A percentile compares a stretch with the other conserved stretches of the same genome.
phyloP scores from a whole-genome alignment of 2,888 invertebrate species.

The Aspidiotus rigidus region DNA sequence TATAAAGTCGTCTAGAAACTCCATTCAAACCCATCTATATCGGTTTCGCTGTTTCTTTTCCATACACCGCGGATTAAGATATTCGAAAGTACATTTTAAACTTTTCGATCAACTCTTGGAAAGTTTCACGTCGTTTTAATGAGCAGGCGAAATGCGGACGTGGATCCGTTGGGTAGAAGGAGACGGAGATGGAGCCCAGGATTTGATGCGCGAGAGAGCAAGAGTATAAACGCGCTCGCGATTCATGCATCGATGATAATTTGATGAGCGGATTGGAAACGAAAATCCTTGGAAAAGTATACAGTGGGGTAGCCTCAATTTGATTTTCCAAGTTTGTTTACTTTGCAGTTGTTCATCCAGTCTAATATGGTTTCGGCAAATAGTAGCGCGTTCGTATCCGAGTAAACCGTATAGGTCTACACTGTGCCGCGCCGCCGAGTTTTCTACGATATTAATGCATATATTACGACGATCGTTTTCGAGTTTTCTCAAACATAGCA shows the following conservation, averaged over 20 bases:
- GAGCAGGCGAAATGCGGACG: slow-evolving; percentile 1
- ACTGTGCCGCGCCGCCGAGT: background rate
- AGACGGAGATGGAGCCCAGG: background rate
- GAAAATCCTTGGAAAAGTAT: slow-evolving; percentile 27
- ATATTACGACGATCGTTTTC: background rate
- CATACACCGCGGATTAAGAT: background rate
- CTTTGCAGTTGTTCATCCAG: slow-evolving; percentile 29
- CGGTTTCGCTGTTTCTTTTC: background rate
- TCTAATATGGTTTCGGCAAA: slow-evolving; percentile 27
- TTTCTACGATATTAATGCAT: slow-evolving; percentile 1
- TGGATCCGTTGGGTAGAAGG: background rate
- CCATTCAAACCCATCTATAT: background rate
- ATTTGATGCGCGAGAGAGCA: background rate
- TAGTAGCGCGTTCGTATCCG: slow-evolving; percentile 10
- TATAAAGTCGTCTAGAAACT: background rate
- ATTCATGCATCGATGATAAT: slow-evolving; percentile 30
- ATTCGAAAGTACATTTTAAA: slow-evolving; percentile 2
- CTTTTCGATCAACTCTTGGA: background rate
- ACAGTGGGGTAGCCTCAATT: slow-evolving; percentile 30
- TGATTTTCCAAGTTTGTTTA: slow-evolving; percentile 30
- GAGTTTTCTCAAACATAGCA: background rate
- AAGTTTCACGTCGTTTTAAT: slow-evolving; percentile 13
- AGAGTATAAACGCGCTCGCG: background rate
- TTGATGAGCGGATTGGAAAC: slow-evolving; percentile 31
- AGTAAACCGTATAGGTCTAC: slow-evolving; percentile 5